Evolutionary conservation across 1,140 invertebrate genomes (phyloP).

Genomic region (Drosophila lacertosa): DNA sequence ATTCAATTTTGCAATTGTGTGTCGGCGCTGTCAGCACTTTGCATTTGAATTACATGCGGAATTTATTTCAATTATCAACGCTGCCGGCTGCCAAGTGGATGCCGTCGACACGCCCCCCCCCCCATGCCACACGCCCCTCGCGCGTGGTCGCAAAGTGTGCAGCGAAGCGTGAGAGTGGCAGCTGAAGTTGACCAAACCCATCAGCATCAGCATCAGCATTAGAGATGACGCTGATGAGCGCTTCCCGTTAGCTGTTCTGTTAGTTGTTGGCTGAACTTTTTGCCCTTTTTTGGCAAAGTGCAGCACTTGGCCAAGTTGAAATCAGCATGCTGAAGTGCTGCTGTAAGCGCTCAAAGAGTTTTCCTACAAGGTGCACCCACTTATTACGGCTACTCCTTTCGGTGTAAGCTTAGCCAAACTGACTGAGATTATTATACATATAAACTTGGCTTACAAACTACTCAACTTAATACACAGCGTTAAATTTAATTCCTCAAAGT

Average conservation of each 20-base stretch:
- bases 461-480: too few relatives aligned
- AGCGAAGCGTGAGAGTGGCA: constrained; percentile 43
- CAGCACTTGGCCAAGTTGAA: constrained; percentile 44
- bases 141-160: constrained; percentile 40
- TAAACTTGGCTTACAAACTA: too few relatives aligned
- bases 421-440: too few relatives aligned
- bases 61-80: constrained; percentile 74
- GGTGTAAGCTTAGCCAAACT: neutral
- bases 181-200: constrained; percentile 59
- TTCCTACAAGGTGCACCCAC: constrained; percentile 20
- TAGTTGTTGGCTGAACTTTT: constrained; percentile 56
- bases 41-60: constrained; percentile 64
- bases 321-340: constrained; percentile 50
- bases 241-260: too few relatives aligned
- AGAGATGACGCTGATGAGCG: neutral
- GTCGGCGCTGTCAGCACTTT: constrained; percentile 57
- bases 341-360: constrained; percentile 38
- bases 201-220: constrained; percentile 20
- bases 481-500: too few relatives aligned
- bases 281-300: constrained; percentile 33
- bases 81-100: constrained; percentile 18
- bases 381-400: constrained; percentile 4
- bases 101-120: neutral
- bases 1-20: constrained; percentile 74
- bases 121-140: neutral